phyloP scores from a whole-genome alignment of 2,888 invertebrate species.

The Ischnus inquisitorius region DNA sequence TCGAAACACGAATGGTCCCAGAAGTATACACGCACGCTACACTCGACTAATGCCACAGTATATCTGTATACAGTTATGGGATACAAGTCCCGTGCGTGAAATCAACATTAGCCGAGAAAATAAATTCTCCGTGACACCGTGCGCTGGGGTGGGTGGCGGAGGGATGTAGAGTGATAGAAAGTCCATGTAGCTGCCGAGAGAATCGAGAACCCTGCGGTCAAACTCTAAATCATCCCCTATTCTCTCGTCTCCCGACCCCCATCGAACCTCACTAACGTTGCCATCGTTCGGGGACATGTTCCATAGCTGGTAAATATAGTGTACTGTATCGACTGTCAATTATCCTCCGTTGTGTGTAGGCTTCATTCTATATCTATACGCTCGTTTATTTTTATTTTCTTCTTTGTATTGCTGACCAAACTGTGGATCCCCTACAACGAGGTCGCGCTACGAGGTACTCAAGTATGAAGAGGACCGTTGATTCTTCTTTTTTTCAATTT shows the following conservation, averaged over 20 bases:
- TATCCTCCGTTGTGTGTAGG: background rate
- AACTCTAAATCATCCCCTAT: constrained; percentile 74
- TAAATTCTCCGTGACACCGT: constrained; percentile 73
- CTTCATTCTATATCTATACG: background rate
- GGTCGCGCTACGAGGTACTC: background rate
- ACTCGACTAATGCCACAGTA: background rate
- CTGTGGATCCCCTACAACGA: background rate
- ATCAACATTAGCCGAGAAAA: constrained; percentile 75
- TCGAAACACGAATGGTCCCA: constrained; percentile 56
- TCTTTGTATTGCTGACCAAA: background rate
- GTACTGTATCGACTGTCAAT: constrained; percentile 6
- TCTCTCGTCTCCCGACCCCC: constrained; percentile 55
- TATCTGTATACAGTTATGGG: background rate
- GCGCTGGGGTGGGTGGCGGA: constrained; percentile 14
- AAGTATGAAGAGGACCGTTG: constrained; percentile 57
- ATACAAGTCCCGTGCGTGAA: constrained; percentile 67
- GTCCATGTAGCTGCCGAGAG: constrained; percentile 33
- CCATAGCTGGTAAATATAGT: constrained; percentile 28
- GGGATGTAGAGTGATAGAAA: constrained; percentile 18
- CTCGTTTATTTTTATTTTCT: constrained; percentile 20
- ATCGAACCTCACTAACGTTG: constrained; percentile 33
- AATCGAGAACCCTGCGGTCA: constrained; percentile 58
- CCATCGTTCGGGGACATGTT: constrained; percentile 30
- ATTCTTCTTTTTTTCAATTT: constrained; percentile 20
- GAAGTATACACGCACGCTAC: constrained; percentile 43